phyloP scores from a whole-genome alignment of 2,888 invertebrate species.

The Myopa tessellatipennis region DNA sequence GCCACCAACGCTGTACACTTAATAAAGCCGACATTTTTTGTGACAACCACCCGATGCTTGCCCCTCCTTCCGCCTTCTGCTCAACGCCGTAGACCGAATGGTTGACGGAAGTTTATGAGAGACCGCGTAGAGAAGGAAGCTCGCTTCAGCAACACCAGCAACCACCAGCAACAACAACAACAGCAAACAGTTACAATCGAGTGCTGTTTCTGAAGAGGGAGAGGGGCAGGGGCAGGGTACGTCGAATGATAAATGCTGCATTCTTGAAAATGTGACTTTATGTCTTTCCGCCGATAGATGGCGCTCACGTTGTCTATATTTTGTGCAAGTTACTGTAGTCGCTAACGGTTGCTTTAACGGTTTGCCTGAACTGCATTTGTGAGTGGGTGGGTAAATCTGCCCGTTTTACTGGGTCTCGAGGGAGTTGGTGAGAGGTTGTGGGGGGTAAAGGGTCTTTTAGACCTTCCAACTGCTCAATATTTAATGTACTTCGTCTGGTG shows the following conservation, averaged over 20 bases:
- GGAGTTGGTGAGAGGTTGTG: background rate
- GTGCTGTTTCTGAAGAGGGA: constrained; percentile 2
- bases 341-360: background rate
- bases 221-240: constrained; percentile 5
- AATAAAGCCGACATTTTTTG: constrained; percentile 46
- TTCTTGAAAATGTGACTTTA: constrained; percentile 48
- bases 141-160: background rate
- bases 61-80: constrained; percentile 5
- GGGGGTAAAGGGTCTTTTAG: background rate
- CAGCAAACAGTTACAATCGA: constrained; percentile 15
- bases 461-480: constrained; percentile 14
- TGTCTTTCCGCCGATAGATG: constrained; percentile 42
- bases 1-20: constrained; percentile 40
- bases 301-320: constrained; percentile 6
- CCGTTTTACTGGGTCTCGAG: background rate
- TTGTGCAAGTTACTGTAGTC: constrained; percentile 6
- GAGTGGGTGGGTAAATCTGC: background rate
- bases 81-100: constrained; percentile 23
- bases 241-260: constrained; percentile 49
- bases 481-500: constrained; percentile 13
- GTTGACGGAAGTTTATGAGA: constrained; percentile 21
- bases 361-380: background rate
- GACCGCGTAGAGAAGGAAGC: constrained; percentile 28
- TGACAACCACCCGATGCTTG: background rate
- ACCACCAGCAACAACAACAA: background rate